Conservation (phyloP, 2,888 invertebrate species). For the Meandrusa payeni region DNA sequence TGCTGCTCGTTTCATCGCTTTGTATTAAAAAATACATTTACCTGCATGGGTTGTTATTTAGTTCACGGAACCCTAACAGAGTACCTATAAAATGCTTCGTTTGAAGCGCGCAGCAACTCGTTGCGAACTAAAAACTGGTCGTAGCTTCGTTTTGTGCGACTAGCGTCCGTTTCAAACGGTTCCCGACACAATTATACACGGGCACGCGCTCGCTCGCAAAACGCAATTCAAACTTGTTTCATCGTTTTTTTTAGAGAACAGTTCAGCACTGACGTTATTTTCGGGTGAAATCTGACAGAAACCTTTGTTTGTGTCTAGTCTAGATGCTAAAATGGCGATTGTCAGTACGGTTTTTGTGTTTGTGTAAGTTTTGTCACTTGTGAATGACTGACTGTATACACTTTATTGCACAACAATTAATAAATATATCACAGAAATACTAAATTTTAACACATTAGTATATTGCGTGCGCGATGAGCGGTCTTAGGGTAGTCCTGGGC, state of each 20-base stretch:
- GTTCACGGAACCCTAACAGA: constrained; percentile 13
- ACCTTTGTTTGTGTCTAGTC: constrained; percentile 4
- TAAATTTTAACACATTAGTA: too few relatives aligned
- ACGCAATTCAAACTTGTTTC: constrained; percentile 26
- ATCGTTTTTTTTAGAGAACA: constrained; percentile 4
- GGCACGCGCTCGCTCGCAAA: constrained; percentile 21
- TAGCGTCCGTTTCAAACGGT: constrained; percentile 22
- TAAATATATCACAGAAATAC: too few relatives aligned
- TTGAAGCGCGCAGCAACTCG: constrained; percentile 14
- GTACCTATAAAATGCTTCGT: constrained; percentile 11
- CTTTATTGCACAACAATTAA: too few relatives aligned
- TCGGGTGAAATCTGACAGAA: constrained; percentile 15
- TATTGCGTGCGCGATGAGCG: too few relatives aligned
- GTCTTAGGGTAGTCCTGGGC: too few relatives aligned
- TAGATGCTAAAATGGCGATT: constrained; percentile 1
- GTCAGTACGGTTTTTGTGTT: too few relatives aligned
- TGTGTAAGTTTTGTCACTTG: too few relatives aligned
- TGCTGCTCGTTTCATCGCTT: too few relatives aligned
- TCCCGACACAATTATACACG: constrained; percentile 24
- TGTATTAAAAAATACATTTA: too few relatives aligned
- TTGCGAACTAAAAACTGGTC: constrained; percentile 20
- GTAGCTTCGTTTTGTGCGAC: constrained; percentile 20
- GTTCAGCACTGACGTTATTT: constrained; percentile 16
- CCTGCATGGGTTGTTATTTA: not conserved
- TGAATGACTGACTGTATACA: too few relatives aligned